Conservation (phyloP, 2,113 vertebrate genomes). For the Polyodon spathula region DNA sequence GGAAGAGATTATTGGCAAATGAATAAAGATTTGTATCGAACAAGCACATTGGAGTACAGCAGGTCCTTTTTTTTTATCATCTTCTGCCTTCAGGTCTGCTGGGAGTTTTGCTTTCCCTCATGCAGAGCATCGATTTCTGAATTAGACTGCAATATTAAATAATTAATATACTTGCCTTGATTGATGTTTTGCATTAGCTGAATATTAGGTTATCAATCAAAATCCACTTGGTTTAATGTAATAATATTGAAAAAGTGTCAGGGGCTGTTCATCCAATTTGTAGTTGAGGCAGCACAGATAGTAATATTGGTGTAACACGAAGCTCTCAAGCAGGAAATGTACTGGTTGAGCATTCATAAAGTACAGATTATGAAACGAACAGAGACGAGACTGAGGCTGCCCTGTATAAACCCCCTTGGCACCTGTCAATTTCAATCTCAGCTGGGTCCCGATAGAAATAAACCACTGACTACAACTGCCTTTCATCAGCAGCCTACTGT, state of each 20-base stretch:
- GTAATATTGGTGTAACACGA: slow-evolving; percentile 72
- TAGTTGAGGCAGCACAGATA: slow-evolving; percentile 88
- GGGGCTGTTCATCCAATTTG: slow-evolving; percentile 93
- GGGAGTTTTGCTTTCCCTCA: slow-evolving; percentile 72
- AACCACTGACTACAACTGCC: slow-evolving; percentile 14
- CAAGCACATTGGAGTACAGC: slow-evolving; percentile 59
- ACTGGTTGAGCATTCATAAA: slow-evolving; percentile 33
- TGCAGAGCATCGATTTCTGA: slow-evolving; percentile 89
- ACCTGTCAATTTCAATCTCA: slow-evolving; percentile 39
- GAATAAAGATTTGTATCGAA: slow-evolving; percentile 85
- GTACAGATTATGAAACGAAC: slow-evolving; percentile 35
- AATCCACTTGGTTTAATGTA: slow-evolving; percentile 99
- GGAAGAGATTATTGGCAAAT: slow-evolving; percentile 83
- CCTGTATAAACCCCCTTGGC: slow-evolving; percentile 39
- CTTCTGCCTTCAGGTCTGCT: slow-evolving; percentile 75
- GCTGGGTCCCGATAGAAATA: slow-evolving; percentile 17
- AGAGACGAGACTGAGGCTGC: slow-evolving; percentile 29
- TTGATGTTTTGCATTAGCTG: slow-evolving; percentile 99
- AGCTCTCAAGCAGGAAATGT: slow-evolving; percentile 53
- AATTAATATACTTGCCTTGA: slow-evolving; percentile 99
- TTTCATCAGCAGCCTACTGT: slow-evolving; percentile 15
- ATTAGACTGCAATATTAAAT: slow-evolving; percentile 99
- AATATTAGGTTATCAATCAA: slow-evolving; percentile 99
- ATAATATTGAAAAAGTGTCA: slow-evolving; percentile 99
- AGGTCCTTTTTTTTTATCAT: slow-evolving; percentile 71